Conservation (phyloP, 2,888 invertebrate species). For the Steromphala cineraria region DNA sequence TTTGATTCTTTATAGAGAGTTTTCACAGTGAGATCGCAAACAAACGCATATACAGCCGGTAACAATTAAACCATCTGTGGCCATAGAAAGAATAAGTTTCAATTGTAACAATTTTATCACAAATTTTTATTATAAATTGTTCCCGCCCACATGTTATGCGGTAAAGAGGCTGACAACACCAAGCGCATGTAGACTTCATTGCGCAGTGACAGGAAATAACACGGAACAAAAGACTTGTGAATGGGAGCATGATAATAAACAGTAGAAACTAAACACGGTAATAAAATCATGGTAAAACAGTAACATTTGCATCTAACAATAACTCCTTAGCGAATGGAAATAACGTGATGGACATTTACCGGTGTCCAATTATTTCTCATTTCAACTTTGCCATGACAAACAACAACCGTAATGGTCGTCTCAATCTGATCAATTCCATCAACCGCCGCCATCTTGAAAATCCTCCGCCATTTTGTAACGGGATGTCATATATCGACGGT, state of each 20-base stretch:
- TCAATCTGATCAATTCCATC: not conserved
- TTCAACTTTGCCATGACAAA: not conserved
- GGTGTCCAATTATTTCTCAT: not conserved
- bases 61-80: not conserved
- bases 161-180: not conserved
- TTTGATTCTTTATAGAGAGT: not conserved
- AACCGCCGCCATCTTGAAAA: no score
- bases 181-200: not conserved
- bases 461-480: no score
- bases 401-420: not conserved
- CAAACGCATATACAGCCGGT: not conserved
- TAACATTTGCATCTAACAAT: conserved; percentile 2
- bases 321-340: not conserved
- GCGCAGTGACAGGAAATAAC: not conserved
- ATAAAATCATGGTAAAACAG: not conserved
- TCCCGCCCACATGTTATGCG: not conserved
- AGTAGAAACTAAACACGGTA: not conserved
- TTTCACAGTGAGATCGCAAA: not conserved
- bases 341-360: not conserved
- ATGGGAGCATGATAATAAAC: not conserved
- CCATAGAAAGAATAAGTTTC: not conserved
- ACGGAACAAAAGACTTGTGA: not conserved
- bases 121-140: conserved; percentile 3
- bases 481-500: no score
- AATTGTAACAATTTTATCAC: conserved; percentile 8